Conservation (phyloP, 2,888 invertebrate species). For the Scelioninae gen. 2 region DNA sequence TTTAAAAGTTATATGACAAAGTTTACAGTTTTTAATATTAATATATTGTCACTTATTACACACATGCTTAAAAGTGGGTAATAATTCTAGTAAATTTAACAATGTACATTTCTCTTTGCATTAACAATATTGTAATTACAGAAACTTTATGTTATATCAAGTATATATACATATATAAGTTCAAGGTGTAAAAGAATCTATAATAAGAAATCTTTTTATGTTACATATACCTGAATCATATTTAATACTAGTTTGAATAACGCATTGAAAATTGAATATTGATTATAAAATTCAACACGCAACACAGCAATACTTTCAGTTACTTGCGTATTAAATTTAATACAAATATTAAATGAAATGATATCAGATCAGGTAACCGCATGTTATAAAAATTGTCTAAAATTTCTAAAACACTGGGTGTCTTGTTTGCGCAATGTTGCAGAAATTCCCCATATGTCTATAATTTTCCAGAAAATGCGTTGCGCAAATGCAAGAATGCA, state of each 20-base stretch:
- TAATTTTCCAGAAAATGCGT: conserved; percentile 17
- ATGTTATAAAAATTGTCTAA: not conserved
- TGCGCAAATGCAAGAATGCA: conserved; percentile 27
- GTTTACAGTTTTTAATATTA: too few relatives aligned
- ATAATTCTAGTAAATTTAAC: too few relatives aligned
- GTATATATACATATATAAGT: not conserved
- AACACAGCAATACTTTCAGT: conserved; percentile 7
- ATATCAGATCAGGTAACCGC: not conserved
- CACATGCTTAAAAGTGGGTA: too few relatives aligned
- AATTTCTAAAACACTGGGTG: not conserved
- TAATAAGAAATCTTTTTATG: too few relatives aligned
- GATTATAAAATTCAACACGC: not conserved
- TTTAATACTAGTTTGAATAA: not conserved
- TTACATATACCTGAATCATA: too few relatives aligned
- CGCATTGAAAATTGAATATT: not conserved
- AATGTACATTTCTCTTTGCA: too few relatives aligned
- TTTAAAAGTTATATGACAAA: too few relatives aligned
- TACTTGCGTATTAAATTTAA: conserved; percentile 3
- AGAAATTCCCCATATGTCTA: conserved; percentile 6
- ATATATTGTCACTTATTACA: too few relatives aligned
- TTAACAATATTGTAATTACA: too few relatives aligned
- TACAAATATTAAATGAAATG: not conserved
- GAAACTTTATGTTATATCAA: too few relatives aligned
- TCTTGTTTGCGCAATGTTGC: conserved; percentile 5
- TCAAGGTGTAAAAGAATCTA: not conserved